Base-by-base conservation (phyloP, 2,113 vertebrate species). In the Cisticola juncidis region DNA sequence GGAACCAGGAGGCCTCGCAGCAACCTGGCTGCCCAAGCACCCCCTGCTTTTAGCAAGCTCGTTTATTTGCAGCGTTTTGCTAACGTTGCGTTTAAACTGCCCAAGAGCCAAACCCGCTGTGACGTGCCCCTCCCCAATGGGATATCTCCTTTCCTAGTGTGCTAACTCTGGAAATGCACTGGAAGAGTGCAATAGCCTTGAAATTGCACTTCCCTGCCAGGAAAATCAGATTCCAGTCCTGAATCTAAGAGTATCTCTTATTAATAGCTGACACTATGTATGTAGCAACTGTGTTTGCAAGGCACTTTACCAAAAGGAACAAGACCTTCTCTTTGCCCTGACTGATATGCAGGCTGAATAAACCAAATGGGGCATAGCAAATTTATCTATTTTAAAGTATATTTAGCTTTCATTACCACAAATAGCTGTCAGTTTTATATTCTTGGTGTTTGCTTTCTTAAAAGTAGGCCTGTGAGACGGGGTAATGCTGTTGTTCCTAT, bases 41-140 rank as follows among this genome's bases (percentile, higher is more conserved):
- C 78, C 83, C 62, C 71, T 93, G 79, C 92, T 88, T 91, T 88
- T 92, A 92, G 88, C 76, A 66, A 86, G 33, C 85, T 94, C 85
- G 48, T 93, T 90, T 90, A 68, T 94, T 85, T 85, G 68, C 79
- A 88, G 74, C 17, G 7, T 92, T 96, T 90, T 94, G 90, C 96
- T 93, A 69, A 95, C 35, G 5, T 22, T 88, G 85, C 85, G 0
- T 96, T 91, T 85, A 42, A 81, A 54, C 44, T 31, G 58, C 86
- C 56, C 16, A 4, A 91, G 84, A 83, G 42, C 76, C 74, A 77
- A 94, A 95, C 56, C 54, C 42, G 3, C 50, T 71, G 83, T 78
- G 71, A 73, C 86, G 54, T 91, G 76, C 36, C 47, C 64, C 68
- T 94, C 94, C 90, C 86, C 47, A 28, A 8, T 81, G 94, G 94